Conservation (phyloP, 2,888 invertebrate species). For the Megaustenia siamemsis region DNA sequence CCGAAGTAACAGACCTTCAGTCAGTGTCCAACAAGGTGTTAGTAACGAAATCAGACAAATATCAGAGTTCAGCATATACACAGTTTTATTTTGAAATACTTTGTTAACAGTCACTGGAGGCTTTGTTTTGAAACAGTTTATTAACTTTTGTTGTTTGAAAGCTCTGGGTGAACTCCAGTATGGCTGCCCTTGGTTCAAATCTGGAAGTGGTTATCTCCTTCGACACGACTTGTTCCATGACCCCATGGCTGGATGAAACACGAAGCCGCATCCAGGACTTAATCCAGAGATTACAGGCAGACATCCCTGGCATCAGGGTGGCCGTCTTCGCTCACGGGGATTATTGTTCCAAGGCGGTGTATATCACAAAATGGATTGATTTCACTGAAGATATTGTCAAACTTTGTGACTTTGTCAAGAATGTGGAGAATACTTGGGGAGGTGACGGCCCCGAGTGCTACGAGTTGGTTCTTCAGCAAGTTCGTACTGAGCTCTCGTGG, state of each 20-base stretch:
- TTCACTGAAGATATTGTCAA: slow-evolving; percentile 23
- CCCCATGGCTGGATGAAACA: slow-evolving; percentile 66
- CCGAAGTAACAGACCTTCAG: too few relatives aligned
- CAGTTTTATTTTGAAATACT: too few relatives aligned
- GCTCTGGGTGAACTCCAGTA: too few relatives aligned
- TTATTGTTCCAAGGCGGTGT: slow-evolving; percentile 71
- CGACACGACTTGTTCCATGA: slow-evolving; percentile 57
- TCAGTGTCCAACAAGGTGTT: too few relatives aligned
- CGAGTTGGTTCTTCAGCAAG: slow-evolving; percentile 72
- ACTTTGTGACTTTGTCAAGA: slow-evolving; percentile 70
- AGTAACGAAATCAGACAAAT: too few relatives aligned
- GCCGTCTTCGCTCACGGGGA: slow-evolving; percentile 78
- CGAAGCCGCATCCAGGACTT: slow-evolving; percentile 70
- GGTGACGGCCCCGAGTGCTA: slow-evolving; percentile 77
- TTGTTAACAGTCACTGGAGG: too few relatives aligned
- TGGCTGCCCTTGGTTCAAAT: too few relatives aligned
- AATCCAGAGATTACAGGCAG: slow-evolving; percentile 74
- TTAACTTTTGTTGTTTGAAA: too few relatives aligned
- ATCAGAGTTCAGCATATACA: too few relatives aligned
- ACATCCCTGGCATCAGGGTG: slow-evolving; percentile 74
- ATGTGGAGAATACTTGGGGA: slow-evolving; percentile 71
- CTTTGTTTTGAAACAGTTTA: too few relatives aligned
- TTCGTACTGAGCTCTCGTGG: slow-evolving; percentile 72
- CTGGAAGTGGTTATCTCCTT: slow-evolving; percentile 56
- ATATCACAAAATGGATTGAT: slow-evolving; percentile 36